Evolutionary conservation across 2,797 vertebrate genomes (phyloP), one percentile per base, ranked within the genome.

Genomic region (Poecilia velifera): DNA sequence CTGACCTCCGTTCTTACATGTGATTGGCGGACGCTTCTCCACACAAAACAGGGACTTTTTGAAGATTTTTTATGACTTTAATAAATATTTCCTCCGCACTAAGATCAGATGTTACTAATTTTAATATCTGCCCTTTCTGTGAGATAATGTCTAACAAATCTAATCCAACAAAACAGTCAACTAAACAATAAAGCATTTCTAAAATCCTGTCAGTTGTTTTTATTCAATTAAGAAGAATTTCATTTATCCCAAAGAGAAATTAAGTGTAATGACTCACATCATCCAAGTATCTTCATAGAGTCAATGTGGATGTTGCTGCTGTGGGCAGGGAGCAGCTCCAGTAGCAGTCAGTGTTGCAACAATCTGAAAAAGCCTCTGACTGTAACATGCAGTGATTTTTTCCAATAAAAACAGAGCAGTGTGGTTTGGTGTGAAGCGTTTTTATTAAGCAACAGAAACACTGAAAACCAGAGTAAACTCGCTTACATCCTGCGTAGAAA

Each of bases 21-120:
- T 86, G 82, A 91, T 86, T 86, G 77, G 77, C 34, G 1, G 53
- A 45, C 20, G 6, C 12, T n/a, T 41, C 0, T 39, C 20, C 9
- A 43, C 10, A 43, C 39, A 43, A 6, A 70, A 70, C 39, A 70
- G 1, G 1, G 1, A 34, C 18, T 66, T 22, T 39, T 66, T 39
- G 6, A 62, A 62, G n/a, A 12, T 14, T 25, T 7, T 7, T 14
- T 16, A 6, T 31, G 0, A 31, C 1, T 34, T 14, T 4, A 55
- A n/a, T n/a, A n/a, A n/a, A n/a, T 3, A n/a, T 10, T 55, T 55
- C 10, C 3, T 55, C 53, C 22, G 1, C 25, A 12, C 25, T 28
- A n/a, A 28, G n/a, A 12, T 1, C 25, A 55, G 3, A 10, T 55
- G 25, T 57, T 57, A 28, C 10, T 12, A 13, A 57, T 25, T 53